Percentiles rank a stretch among this genome's conserved stretches.
phyloP scores from a whole-genome alignment of 1,140 invertebrate genomes.

The Lucilia sericata region DNA sequence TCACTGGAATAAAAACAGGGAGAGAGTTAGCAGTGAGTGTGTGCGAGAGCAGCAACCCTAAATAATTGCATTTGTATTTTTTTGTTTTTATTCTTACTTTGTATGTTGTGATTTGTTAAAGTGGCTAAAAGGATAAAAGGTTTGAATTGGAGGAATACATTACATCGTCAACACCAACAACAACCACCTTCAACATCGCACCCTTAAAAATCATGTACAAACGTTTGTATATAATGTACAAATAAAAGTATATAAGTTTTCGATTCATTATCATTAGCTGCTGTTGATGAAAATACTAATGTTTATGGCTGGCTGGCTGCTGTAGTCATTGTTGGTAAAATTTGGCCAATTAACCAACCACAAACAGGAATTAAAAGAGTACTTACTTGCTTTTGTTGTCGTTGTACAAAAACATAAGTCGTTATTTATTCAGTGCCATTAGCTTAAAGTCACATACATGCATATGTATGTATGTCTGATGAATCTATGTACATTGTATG shows the following conservation, averaged over 20 bases:
- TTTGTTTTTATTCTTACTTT: neutral
- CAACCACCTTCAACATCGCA: neutral
- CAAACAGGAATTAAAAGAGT: neutral
- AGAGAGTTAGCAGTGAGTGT: too few species aligned
- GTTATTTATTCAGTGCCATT: neutral
- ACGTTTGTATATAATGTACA: neutral
- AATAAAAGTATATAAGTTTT: too few species aligned
- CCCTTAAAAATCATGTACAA: neutral
- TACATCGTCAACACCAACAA: neutral
- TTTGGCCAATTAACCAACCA: neutral
- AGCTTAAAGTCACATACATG: too few species aligned
- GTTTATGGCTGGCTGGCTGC: neutral
- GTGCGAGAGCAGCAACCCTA: neutral
- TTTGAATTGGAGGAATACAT: neutral
- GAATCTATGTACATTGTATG: too few species aligned
- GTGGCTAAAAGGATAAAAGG: neutral
- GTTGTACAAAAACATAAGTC: too few species aligned
- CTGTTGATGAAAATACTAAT: neutral
- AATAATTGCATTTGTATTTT: neutral
- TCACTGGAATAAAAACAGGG: neutral
- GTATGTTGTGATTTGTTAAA: conserved; percentile 17
- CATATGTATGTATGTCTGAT: too few species aligned
- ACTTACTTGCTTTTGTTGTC: neutral
- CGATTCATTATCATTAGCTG: neutral
- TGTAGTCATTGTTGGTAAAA: neutral